Evolutionary conservation across 2,113 vertebrate genomes (phyloP), one percentile per base, ranked within the genome.

Genomic region (Recurvirostra avosetta): DNA sequence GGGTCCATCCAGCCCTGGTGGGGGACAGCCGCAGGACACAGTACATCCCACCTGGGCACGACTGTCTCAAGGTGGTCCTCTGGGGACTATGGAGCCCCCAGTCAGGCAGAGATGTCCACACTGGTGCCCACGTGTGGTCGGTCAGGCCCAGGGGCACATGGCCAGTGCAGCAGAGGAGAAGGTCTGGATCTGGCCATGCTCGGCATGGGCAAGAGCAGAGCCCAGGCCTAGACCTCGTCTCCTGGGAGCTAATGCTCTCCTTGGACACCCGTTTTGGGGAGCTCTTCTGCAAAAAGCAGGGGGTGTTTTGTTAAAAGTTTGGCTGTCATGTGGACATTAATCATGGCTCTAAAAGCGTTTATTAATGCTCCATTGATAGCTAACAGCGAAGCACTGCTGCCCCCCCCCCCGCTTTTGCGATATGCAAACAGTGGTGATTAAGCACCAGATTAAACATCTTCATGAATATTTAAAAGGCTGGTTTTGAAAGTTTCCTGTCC

Each of bases 381-480:
- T 86, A 97, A 90, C 95, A 90, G 96, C 56, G 96, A 97, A 97
- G 96, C 94, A 91, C 95, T 97, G 94, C 97, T 98, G 96, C 96
- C 96, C 84, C 83, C 38, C 8, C 84, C 83, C 91, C 90, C 77
- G 75, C 14, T 91, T 97, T 97, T 92, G 94, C 91, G 87, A 97
- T 98, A 98, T 98, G 98, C 98, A 99, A 99, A 98, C 98, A 98
- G 97, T 98, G 98, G 98, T 99, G 99, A 99, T 99, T 99, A 99
- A 99, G 98, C 98, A 97, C 98, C 98, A 98, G 98, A 99, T 99
- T 99, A 99, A 99, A 98, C 98, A 98, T 98, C 96, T 97, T 98
- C 98, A 99, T 99, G 97, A 99, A 99, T 99, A 99, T 98, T 99
- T 98, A 98, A 99, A 97, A 96, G 98, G 97, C 97, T 98, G 98